Percentiles rank a stretch among this genome's conserved stretches.
Conservation (phyloP, 37 sponge, comb jelly and placozoan species). For the Hormiphora californensis region DNA sequence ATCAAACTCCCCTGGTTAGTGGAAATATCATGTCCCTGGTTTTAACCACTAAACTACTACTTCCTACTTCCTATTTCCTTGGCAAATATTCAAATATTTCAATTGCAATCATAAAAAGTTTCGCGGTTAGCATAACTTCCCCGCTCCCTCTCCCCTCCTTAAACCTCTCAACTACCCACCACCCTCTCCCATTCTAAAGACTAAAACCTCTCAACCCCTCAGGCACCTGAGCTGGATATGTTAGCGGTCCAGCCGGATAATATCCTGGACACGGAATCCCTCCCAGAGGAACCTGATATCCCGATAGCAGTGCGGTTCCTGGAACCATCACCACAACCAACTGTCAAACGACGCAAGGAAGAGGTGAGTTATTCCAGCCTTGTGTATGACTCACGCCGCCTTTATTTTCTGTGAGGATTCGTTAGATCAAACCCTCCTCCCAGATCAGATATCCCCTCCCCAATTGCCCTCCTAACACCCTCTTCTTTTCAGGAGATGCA, state of each 20-base stretch:
- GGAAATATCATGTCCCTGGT: too few relatives aligned
- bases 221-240: not conserved
- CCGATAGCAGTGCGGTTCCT: conserved; percentile 10
- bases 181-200: too few relatives aligned
- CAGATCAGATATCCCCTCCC: not conserved
- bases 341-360: not conserved
- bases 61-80: too few relatives aligned
- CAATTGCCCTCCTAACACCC: not conserved
- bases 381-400: too few relatives aligned
- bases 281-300: conserved; percentile 18
- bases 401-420: too few relatives aligned
- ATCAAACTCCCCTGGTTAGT: too few relatives aligned
- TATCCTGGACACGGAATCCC: not conserved
- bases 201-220: not conserved
- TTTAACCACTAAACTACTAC: too few relatives aligned
- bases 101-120: too few relatives aligned
- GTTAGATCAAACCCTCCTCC: not conserved
- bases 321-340: not conserved
- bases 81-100: too few relatives aligned
- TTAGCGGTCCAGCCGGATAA: conserved; percentile 16
- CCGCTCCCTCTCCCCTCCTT: not conserved
- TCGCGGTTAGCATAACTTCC: not conserved
- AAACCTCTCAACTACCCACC: not conserved
- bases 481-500: conserved; percentile 39
- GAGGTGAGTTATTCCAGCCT: not conserved